phyloP scores from a whole-genome alignment of 2,888 invertebrate genomes.

The Diarsia brunnea region DNA sequence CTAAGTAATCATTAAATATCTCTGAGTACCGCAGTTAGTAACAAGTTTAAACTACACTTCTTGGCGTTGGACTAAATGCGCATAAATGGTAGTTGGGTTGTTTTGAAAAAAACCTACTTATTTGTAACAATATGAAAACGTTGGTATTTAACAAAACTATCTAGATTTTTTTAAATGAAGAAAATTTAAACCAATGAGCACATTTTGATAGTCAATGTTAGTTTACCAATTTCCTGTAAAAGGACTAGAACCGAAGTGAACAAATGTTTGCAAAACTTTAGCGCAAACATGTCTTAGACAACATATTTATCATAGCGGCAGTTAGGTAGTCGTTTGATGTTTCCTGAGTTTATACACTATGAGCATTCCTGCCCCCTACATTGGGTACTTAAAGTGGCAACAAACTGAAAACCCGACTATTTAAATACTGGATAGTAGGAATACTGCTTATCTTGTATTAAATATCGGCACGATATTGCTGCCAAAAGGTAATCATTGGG shows the following conservation, averaged over 20 bases:
- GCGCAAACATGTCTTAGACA: background rate
- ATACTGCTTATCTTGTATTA: conserved; percentile 39
- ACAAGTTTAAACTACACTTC: conserved; percentile 14
- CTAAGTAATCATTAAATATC: too few species aligned
- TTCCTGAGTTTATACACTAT: background rate
- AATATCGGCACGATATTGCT: conserved; percentile 8
- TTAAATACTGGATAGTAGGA: conserved; percentile 41
- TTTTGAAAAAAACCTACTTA: background rate
- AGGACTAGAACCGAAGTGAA: conserved; percentile 23
- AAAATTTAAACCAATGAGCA: background rate
- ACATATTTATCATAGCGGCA: conserved; percentile 2
- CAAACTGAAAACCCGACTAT: background rate
- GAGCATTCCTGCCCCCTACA: background rate
- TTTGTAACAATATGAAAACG: background rate
- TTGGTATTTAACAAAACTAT: background rate
- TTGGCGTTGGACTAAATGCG: conserved; percentile 29
- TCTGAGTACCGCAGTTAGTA: too few species aligned
- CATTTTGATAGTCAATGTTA: background rate
- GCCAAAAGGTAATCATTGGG: conserved; percentile 9
- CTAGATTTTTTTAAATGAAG: background rate
- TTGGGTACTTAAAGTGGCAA: background rate
- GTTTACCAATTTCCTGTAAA: conserved; percentile 4
- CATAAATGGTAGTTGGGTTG: background rate
- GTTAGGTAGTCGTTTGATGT: background rate
- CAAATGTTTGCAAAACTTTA: conserved; percentile 5